phyloP scores from a whole-genome alignment of 2,888 invertebrate species.

The Troglohyphantes excavatus region DNA sequence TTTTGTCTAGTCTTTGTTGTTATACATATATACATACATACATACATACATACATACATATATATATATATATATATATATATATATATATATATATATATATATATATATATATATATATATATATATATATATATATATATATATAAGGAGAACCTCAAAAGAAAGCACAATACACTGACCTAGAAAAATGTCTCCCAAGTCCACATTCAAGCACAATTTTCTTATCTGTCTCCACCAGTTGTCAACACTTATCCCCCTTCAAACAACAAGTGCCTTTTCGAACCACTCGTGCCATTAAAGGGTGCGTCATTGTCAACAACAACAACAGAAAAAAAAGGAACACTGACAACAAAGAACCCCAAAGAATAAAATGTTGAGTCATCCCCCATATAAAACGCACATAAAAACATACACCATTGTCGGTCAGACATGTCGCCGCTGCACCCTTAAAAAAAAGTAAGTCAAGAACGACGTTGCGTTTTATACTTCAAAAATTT shows the following conservation, averaged over 20 bases:
- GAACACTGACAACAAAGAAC: too few species aligned
- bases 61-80: too few species aligned
- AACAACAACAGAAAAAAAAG: too few species aligned
- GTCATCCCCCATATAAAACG: neutral
- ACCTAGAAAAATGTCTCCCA: neutral
- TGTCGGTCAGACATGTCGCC: too few species aligned
- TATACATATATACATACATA: too few species aligned
- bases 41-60: too few species aligned
- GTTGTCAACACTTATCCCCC: neutral
- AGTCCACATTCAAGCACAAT: neutral
- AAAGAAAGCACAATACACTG: neutral
- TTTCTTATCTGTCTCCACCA: neutral
- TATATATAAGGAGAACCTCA: too few species aligned
- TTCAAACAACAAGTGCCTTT: neutral
- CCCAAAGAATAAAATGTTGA: neutral
- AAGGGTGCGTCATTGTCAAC: neutral
- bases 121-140: too few species aligned
- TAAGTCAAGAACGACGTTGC: neutral
- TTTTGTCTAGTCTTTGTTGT: too few species aligned
- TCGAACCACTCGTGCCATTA: neutral
- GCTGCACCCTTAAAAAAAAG: neutral
- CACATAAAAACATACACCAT: too few species aligned
- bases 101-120: too few species aligned
- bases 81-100: too few species aligned
- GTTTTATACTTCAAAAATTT: constrained; percentile 16